Evolutionary conservation across 2,888 invertebrate genomes (phyloP).

Genomic region (Acanthococcus lagerstroemiae): DNA sequence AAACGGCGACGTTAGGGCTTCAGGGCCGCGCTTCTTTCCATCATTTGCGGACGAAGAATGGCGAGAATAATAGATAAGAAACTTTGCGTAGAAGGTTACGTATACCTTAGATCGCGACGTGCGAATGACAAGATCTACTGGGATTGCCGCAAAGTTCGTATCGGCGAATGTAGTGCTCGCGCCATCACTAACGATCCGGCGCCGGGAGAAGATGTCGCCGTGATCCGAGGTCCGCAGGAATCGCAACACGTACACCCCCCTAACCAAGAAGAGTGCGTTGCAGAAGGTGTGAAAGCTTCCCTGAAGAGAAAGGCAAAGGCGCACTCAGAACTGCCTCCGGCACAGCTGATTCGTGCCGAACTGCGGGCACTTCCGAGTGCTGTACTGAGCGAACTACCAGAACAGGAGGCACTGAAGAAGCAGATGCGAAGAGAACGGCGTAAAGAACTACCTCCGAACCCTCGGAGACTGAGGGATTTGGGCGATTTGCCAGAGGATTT

Average conservation of each 20-base stretch:
- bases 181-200: background rate
- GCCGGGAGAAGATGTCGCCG: background rate
- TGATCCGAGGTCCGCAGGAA: background rate
- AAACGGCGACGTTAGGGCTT: too few relatives aligned
- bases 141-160: background rate
- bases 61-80: background rate
- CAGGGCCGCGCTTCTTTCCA: too few relatives aligned
- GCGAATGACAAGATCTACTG: background rate
- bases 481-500: background rate
- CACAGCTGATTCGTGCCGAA: background rate
- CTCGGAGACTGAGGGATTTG: background rate
- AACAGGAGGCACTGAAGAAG: constrained; percentile 6
- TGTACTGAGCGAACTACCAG: constrained; percentile 9
- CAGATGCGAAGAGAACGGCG: background rate
- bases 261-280: constrained; percentile 9
- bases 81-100: background rate
- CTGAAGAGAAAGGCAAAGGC: background rate
- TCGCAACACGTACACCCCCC: background rate
- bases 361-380: background rate
- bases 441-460: background rate
- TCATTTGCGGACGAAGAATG: too few relatives aligned
- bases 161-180: background rate
- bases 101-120: background rate
- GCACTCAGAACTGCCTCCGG: background rate
- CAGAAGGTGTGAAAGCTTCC: background rate